Evolutionary conservation across 2,113 vertebrate genomes (phyloP).

Genomic region (Burhinus bistriatus): DNA sequence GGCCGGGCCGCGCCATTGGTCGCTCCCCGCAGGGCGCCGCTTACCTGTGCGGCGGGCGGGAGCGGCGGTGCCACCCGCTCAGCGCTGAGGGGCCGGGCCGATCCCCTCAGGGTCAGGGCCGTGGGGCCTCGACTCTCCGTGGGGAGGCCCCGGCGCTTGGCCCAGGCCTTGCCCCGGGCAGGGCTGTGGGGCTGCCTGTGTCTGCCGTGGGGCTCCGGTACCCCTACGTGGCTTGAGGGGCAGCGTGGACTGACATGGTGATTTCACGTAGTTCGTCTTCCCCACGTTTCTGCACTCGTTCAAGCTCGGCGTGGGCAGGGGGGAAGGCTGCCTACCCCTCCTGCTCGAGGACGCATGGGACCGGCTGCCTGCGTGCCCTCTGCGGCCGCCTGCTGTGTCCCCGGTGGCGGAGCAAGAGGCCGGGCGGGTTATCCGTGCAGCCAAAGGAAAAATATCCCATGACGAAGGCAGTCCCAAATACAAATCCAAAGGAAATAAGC

Average conservation of each 20-base stretch:
- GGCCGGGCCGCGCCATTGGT: conserved; percentile 4
- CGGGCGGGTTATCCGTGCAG: rapidly evolving
- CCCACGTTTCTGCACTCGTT: rapidly evolving
- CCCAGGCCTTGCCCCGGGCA: not conserved
- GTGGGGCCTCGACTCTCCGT: not conserved
- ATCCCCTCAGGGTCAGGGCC: too few relatives aligned
- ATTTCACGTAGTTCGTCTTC: rapidly evolving
- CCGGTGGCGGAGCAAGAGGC: rapidly evolving
- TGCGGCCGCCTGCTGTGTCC: not conserved
- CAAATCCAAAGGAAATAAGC: not conserved
- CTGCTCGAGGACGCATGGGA: rapidly evolving
- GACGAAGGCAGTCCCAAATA: not conserved
- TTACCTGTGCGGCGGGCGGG: conserved; percentile 11
- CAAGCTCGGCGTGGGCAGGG: rapidly evolving
- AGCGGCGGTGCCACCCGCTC: not conserved
- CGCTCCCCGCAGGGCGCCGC: not conserved
- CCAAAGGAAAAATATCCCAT: not conserved
- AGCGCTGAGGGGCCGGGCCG: not conserved
- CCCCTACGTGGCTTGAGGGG: not conserved
- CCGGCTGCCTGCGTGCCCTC: not conserved
- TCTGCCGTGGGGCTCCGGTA: too few relatives aligned
- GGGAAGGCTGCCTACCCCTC: too few relatives aligned
- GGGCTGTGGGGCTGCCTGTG: not conserved
- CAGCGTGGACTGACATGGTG: rapidly evolving
- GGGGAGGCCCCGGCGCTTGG: not conserved